Conservation (phyloP, 2,888 invertebrate genomes). For the Orthosia cruda region DNA sequence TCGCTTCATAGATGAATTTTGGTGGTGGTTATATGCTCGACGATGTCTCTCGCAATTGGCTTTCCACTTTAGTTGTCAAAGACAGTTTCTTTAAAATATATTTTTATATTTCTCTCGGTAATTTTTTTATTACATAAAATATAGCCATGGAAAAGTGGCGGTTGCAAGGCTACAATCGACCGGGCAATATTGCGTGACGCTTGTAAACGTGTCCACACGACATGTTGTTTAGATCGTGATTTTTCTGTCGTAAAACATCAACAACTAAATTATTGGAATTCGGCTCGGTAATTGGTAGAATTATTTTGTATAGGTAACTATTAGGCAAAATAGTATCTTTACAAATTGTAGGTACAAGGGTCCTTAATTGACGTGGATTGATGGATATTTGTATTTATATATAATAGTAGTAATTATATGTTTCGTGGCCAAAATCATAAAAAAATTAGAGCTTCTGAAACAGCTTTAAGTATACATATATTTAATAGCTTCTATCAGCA, state of each 20-base stretch:
- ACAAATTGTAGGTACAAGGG: constrained; percentile 11
- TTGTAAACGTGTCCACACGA: constrained; percentile 48
- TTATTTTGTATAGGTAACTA: neutral
- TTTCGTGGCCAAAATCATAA: neutral
- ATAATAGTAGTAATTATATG: neutral
- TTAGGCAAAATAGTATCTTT: neutral
- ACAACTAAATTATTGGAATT: constrained; percentile 53
- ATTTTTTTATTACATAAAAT: neutral
- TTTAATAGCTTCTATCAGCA: too few relatives aligned
- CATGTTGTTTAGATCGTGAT: constrained; percentile 50
- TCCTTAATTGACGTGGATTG: constrained; percentile 15
- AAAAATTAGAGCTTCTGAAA: neutral
- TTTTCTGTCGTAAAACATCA: constrained; percentile 44
- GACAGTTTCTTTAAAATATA: too few relatives aligned
- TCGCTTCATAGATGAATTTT: neutral
- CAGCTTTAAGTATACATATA: too few relatives aligned
- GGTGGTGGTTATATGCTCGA: too few relatives aligned
- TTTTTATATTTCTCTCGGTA: neutral
- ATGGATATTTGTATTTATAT: neutral
- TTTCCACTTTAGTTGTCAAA: neutral
- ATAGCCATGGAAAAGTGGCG: constrained; percentile 10
- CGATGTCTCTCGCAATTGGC: too few relatives aligned
- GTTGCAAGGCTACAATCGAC: constrained; percentile 37
- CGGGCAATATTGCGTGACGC: constrained; percentile 58
- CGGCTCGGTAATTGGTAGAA: constrained; percentile 12